These are phyloP conservation scores for Cynocephalus volans DNA, from an alignment of 2,113 vertebrate species.

Conservation along the genomic window DNA sequence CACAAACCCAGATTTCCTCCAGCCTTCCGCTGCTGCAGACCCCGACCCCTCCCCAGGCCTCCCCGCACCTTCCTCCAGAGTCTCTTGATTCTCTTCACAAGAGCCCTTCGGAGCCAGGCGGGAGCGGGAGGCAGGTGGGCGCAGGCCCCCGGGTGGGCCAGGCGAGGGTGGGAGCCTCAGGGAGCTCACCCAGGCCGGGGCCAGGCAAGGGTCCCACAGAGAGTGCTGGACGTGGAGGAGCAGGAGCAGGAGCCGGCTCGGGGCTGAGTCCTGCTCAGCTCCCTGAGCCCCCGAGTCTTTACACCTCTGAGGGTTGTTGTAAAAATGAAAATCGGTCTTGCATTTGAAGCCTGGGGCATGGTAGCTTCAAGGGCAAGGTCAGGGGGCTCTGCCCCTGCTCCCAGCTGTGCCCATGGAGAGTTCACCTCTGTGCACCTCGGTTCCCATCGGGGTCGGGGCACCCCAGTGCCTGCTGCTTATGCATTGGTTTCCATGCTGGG, in stretches of 20 bases:
- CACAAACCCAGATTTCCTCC: background rate
- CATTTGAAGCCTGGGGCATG: accelerated
- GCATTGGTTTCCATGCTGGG: accelerated
- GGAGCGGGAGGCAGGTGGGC: background rate
- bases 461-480: background rate
- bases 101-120: background rate
- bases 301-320: background rate
- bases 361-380: background rate
- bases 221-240: no score
- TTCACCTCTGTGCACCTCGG: accelerated
- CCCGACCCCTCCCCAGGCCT: background rate
- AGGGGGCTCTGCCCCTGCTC: background rate
- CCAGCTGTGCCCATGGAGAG: background rate
- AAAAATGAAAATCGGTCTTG: accelerated
- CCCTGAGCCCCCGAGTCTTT: background rate
- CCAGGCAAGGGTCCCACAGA: no score
- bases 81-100: background rate
- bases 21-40: background rate
- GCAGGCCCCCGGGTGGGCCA: background rate
- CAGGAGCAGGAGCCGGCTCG: no score
- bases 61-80: no score
- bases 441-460: accelerated
- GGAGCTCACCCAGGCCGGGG: no score
- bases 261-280: background rate
- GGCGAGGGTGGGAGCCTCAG: background rate